Conservation (phyloP, 64 coral and sea anemone genomes). For the Acropora tenuis region DNA sequence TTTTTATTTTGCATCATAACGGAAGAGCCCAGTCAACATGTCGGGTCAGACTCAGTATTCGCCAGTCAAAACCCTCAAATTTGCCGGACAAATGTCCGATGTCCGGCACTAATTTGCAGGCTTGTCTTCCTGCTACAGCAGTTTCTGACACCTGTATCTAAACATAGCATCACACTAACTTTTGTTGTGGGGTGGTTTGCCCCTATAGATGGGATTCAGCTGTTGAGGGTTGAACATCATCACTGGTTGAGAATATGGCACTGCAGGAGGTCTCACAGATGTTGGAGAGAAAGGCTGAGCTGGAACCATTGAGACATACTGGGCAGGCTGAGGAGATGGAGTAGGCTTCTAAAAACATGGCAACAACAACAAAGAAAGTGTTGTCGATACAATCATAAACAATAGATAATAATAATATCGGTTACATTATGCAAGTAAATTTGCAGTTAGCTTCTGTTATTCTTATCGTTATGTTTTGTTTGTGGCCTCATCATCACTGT, state of each 20-base stretch:
- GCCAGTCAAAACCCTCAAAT: no score
- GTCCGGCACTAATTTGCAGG: no score
- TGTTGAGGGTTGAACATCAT: slow-evolving; percentile 7
- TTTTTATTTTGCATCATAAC: no score
- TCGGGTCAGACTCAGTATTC: no score
- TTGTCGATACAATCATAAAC: background rate
- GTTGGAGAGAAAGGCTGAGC: slow-evolving; percentile 26
- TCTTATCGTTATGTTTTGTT: no score
- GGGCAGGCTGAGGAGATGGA: background rate
- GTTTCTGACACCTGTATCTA: background rate
- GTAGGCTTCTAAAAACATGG: background rate
- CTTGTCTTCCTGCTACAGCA: background rate
- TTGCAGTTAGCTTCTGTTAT: no score
- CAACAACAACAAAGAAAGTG: background rate
- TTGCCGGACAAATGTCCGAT: no score
- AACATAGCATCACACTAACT: background rate
- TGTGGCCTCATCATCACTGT: no score
- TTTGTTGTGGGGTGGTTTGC: slow-evolving; percentile 26
- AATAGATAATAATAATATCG: no score
- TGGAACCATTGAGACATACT: background rate
- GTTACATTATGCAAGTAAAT: no score
- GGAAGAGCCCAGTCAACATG: no score
- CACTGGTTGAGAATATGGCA: background rate
- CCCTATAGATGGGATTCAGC: background rate
- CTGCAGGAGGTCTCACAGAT: background rate